Evolutionary conservation across 2,797 vertebrate genomes (phyloP).

Genomic region (Malurus splendens): DNA sequence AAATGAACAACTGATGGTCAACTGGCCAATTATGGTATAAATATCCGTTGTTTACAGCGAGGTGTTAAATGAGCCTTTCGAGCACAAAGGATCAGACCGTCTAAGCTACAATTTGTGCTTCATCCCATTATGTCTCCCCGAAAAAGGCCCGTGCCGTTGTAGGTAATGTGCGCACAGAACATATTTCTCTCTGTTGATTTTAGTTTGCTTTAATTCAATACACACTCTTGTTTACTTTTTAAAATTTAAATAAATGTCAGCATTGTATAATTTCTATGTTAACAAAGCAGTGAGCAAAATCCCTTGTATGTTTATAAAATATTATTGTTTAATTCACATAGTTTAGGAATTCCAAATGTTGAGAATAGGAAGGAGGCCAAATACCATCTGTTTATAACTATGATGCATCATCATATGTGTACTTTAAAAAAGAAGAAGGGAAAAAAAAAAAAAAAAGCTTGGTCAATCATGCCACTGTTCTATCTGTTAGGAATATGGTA

Average conservation of each 20-base stretch:
- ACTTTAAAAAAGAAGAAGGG: constrained; percentile 65
- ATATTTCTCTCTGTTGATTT: constrained; percentile 76
- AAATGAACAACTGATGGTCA: constrained; percentile 70
- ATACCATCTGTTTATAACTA: constrained; percentile 86
- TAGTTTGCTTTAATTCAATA: constrained; percentile 83
- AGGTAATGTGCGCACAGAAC: constrained; percentile 63
- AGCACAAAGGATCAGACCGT: constrained; percentile 69
- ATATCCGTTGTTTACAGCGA: constrained; percentile 73
- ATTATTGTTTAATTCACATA: constrained; percentile 87
- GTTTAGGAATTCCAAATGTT: constrained; percentile 87
- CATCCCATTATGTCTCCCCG: constrained; percentile 64
- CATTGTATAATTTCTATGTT: constrained; percentile 86
- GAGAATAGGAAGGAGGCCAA: constrained; percentile 85
- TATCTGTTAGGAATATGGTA: constrained; percentile 70
- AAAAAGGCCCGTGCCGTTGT: constrained; percentile 61
- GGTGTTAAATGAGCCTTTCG: constrained; percentile 71
- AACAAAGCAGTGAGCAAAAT: constrained; percentile 86
- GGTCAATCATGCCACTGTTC: constrained; percentile 78
- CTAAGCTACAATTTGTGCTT: constrained; percentile 73
- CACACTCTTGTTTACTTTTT: constrained; percentile 83
- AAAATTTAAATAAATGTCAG: constrained; percentile 87
- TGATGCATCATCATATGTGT: constrained; percentile 82
- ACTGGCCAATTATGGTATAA: constrained; percentile 75
- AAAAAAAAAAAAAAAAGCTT: constrained; percentile 52
- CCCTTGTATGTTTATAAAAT: constrained; percentile 87